These are phyloP conservation scores for Cybosia mesomella DNA, from an alignment of 2,888 invertebrate species.

Conservation along the genomic window DNA sequence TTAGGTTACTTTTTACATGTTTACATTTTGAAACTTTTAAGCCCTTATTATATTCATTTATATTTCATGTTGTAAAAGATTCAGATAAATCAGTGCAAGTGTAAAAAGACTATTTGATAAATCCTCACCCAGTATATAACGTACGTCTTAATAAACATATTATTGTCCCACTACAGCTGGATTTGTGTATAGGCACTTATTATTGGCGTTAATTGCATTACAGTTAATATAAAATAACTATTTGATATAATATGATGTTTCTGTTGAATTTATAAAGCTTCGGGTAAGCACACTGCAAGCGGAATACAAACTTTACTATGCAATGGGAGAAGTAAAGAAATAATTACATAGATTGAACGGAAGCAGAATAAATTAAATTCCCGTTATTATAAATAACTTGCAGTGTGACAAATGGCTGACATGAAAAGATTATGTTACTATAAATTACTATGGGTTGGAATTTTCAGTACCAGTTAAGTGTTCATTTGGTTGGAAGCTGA, in stretches of 20 bases:
- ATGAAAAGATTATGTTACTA: neutral
- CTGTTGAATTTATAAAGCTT: neutral
- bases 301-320: neutral
- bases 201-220: slow-evolving; percentile 24
- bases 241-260: neutral
- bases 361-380: neutral
- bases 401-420: neutral
- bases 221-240: neutral
- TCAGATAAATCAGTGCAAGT: slow-evolving; percentile 25
- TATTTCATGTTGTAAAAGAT: neutral
- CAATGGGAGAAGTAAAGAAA: neutral
- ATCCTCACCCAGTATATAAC: slow-evolving; percentile 56
- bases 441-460: neutral
- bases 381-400: neutral
- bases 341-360: too few relatives aligned
- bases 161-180: slow-evolving; percentile 44
- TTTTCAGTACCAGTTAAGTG: too few relatives aligned
- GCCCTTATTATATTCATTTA: neutral
- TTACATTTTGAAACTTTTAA: neutral
- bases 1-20: neutral
- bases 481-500: too few relatives aligned
- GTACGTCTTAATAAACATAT: slow-evolving; percentile 42
- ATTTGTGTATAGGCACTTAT: slow-evolving; percentile 40
- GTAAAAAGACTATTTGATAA: slow-evolving; percentile 31
- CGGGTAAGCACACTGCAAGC: neutral